Evolutionary conservation across 2,888 invertebrate species (phyloP), one percentile per base, ranked within the genome.

Genomic region (Tuberolachnus salignus): DNA sequence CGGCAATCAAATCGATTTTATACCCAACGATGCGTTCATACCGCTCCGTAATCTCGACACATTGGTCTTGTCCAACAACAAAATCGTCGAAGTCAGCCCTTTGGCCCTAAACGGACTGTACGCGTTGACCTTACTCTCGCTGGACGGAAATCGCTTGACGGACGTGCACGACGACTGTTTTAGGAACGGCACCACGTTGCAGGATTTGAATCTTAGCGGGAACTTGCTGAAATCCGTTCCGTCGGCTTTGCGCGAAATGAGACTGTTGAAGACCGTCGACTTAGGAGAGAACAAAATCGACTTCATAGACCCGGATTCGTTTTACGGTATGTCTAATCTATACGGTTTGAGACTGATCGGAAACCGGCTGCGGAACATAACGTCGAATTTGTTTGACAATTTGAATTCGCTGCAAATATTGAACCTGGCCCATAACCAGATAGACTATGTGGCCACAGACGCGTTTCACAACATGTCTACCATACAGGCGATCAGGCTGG

Each of bases 21-120:
- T 96, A 81, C 92, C 92, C 10, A 92, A 94, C 10, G 93, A 94
- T 84, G 93, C 95, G 1, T 96, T 96, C 85, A 90, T 94, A 55
- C 93, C 94, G 6, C 92, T 95, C 92, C 95, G 94, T 85, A 96
- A 96, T 87, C 88, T 96, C 81, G 95, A 96, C 86, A 95, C 95
- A 16, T 87, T 96, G 83, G 90, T 94, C 81, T 88, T 96, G 82
- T 94, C 94, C 3, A 92, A 92, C 86, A 96, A 96, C 87, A 92
- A 91, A 85, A 90, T 96, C 83, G 91, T 91, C 83, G 92, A 92
- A 84, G 88, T 96, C 83, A 94, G 95, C 85, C 92, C 93, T 2
- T 93, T 93, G 84, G 92, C 95, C 59, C 87, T 96, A 82, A 94
- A 95, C 86, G 95, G 95, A 1, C 88, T 96, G 73, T 94, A 93